These are phyloP conservation scores for Cacoxenus indagator DNA, from an alignment of 2,888 invertebrate species.

Conservation along the genomic window DNA sequence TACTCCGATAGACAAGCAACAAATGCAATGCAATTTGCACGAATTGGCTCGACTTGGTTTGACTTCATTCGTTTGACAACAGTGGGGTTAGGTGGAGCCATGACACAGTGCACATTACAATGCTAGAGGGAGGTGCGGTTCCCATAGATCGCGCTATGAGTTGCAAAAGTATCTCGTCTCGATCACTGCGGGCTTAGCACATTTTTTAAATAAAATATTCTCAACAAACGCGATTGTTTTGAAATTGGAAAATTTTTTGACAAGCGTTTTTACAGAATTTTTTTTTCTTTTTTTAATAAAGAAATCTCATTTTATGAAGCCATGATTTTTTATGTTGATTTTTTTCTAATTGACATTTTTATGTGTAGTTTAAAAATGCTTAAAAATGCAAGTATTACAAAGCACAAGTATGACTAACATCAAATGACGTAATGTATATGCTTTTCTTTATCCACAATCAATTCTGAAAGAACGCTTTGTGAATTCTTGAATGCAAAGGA, in stretches of 20 bases:
- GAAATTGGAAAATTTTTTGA: not conserved
- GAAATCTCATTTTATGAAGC: too few species aligned
- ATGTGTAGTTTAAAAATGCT: not conserved
- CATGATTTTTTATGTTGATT: conserved; percentile 12
- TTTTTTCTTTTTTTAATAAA: not conserved
- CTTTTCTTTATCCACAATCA: too few species aligned
- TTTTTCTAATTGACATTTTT: conserved; percentile 15
- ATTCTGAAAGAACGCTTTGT: too few species aligned
- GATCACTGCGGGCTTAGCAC: not conserved
- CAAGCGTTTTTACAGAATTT: not conserved
- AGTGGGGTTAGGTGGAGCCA: not conserved
- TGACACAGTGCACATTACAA: not conserved
- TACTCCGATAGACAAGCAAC: not conserved
- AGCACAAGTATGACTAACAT: not conserved
- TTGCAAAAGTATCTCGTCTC: too few species aligned
- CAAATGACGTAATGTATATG: not conserved
- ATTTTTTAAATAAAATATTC: not conserved
- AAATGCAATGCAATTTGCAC: conserved; percentile 6
- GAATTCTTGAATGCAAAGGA: too few species aligned
- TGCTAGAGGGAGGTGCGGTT: not conserved
- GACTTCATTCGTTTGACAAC: not conserved
- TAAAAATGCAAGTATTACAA: not conserved
- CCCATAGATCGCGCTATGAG: too few species aligned
- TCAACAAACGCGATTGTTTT: not conserved
- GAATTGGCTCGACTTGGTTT: conserved; percentile 31